phyloP scores from a whole-genome alignment of 2,888 invertebrate species.

The Lithosia quadra region DNA sequence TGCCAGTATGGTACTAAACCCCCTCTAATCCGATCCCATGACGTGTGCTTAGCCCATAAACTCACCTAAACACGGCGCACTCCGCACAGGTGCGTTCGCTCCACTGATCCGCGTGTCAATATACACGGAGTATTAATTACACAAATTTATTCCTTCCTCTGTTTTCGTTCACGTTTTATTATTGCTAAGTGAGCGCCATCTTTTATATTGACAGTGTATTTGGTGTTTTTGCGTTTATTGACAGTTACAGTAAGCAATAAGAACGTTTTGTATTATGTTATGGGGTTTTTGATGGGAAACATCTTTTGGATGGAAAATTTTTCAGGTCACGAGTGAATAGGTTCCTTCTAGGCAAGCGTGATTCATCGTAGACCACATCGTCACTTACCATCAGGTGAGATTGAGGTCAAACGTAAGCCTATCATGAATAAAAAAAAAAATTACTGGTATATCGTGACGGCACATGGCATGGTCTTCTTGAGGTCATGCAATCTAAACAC shows the following conservation, averaged over 20 bases:
- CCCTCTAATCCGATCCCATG: slow-evolving; percentile 9
- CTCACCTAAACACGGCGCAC: slow-evolving; percentile 11
- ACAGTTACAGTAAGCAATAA: neutral
- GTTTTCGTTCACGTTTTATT: slow-evolving; percentile 13
- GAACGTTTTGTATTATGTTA: slow-evolving; percentile 1
- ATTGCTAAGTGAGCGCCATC: slow-evolving; percentile 6
- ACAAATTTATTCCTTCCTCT: slow-evolving; percentile 28
- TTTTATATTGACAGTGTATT: slow-evolving; percentile 18
- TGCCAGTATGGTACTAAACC: neutral
- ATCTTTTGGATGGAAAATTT: too few relatives aligned
- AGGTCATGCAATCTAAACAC: too few relatives aligned
- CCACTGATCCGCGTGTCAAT: slow-evolving; percentile 15
- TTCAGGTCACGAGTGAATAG: too few relatives aligned
- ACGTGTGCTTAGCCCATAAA: slow-evolving; percentile 14
- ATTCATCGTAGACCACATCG: too few relatives aligned
- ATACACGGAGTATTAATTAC: neutral
- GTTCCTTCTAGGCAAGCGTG: too few relatives aligned
- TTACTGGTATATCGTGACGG: too few relatives aligned
- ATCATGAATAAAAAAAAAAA: too few relatives aligned
- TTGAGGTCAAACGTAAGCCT: too few relatives aligned
- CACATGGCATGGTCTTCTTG: too few relatives aligned
- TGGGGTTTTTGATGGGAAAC: neutral
- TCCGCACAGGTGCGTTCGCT: slow-evolving; percentile 17
- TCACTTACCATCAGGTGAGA: too few relatives aligned
- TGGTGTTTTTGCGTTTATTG: slow-evolving; percentile 12